phyloP scores from a whole-genome alignment of 2,888 invertebrate species.

The Plemyria rubiginata region DNA sequence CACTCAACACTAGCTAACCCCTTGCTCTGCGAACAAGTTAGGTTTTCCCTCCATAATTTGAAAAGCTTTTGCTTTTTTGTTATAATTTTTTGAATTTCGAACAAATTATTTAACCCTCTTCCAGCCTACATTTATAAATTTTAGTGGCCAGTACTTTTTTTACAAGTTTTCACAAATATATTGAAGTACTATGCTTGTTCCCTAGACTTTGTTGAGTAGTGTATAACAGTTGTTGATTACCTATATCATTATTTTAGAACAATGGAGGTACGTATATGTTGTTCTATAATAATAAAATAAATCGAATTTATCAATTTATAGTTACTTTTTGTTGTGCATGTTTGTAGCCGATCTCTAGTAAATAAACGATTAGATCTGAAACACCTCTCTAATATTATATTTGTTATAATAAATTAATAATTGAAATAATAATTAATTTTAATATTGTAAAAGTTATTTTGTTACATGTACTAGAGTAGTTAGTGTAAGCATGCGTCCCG shows the following conservation, averaged over 20 bases:
- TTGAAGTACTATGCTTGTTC: no score
- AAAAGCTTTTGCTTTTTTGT: no score
- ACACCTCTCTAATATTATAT: constrained; percentile 30
- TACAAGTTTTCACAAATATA: no score
- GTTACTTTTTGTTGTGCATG: constrained; percentile 28
- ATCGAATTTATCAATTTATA: constrained; percentile 14
- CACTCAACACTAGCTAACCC: no score
- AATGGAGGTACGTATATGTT: constrained; percentile 13
- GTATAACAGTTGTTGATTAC: neutral
- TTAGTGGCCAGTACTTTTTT: no score
- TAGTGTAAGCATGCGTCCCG: neutral
- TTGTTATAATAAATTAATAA: constrained; percentile 22
- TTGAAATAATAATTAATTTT: constrained; percentile 12
- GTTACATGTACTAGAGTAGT: constrained; percentile 9
- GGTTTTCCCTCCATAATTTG: no score
- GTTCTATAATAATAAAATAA: constrained; percentile 7
- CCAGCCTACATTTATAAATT: no score
- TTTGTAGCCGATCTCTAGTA: constrained; percentile 20
- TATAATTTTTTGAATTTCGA: no score
- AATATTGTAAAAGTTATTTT: constrained; percentile 19
- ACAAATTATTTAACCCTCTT: no score
- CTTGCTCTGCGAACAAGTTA: no score
- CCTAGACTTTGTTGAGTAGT: no score
- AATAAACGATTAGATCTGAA: constrained; percentile 40
- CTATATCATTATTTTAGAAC: constrained; percentile 16